Conservation (phyloP, 1,140 invertebrate genomes). For the Delia radicum region DNA sequence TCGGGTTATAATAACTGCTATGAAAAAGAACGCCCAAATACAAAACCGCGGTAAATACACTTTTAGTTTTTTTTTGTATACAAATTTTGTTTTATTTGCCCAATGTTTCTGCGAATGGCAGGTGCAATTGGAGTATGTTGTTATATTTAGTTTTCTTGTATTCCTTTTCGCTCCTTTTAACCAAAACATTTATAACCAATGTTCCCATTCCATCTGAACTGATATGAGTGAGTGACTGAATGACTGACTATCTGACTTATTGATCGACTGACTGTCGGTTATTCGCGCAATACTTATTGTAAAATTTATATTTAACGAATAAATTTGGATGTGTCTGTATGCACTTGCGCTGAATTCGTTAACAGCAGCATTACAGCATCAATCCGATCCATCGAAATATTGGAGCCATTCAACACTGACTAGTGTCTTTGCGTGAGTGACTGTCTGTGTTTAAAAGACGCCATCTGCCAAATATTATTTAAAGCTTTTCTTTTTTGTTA, state of each 20-base stretch:
- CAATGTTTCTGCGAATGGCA: slow-evolving; percentile 54
- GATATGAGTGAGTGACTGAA: neutral
- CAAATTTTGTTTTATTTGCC: slow-evolving; percentile 10
- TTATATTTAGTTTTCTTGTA: neutral
- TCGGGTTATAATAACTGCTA: too few species aligned
- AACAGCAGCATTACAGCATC: neutral
- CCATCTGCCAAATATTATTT: neutral
- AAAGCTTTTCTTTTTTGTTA: too few species aligned
- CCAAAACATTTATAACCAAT: neutral
- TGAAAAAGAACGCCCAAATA: neutral
- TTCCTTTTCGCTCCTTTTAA: neutral
- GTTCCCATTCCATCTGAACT: neutral
- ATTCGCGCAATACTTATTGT: neutral
- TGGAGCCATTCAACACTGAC: too few species aligned
- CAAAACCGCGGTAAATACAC: neutral
- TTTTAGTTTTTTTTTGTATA: too few species aligned
- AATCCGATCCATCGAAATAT: too few species aligned
- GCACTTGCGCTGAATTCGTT: neutral
- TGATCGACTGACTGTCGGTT: neutral
- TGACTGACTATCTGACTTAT: neutral
- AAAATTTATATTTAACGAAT: too few species aligned
- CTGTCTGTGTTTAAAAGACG: too few species aligned
- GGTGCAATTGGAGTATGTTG: slow-evolving; percentile 38
- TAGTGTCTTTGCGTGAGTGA: too few species aligned
- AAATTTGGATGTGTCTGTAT: neutral